These are phyloP conservation scores for Falco concolor DNA, from an alignment of 2,797 vertebrate genomes.

Conservation along the genomic window DNA sequence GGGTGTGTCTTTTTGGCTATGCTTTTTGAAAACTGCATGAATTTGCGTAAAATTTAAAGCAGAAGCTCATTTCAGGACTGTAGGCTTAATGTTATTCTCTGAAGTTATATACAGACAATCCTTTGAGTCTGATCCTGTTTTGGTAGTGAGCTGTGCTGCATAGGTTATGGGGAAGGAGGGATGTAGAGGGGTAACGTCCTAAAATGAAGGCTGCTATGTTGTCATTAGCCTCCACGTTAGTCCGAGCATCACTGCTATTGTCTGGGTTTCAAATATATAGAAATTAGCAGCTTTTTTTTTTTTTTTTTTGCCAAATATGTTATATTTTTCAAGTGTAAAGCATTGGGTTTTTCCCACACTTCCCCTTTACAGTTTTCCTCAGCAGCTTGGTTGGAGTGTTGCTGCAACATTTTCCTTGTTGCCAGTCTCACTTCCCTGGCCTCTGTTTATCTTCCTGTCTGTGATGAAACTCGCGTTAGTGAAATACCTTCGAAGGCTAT, in stretches of 20 bases:
- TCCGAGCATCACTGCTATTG: neutral
- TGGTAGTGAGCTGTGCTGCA: neutral
- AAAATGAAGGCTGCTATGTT: neutral
- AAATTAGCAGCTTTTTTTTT: neutral
- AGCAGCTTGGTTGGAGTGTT: neutral
- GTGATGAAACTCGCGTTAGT: neutral
- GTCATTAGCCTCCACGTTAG: neutral
- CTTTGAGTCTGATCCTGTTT: neutral
- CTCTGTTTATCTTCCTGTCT: neutral
- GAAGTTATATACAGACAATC: neutral
- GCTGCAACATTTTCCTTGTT: neutral
- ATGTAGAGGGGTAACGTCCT: neutral
- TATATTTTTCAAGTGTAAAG: neutral
- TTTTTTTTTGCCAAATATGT: neutral
- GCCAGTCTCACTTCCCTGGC: neutral
- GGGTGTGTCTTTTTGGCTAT: rapidly evolving
- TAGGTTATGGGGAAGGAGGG: rapidly evolving
- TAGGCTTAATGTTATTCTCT: neutral
- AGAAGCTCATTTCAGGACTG: neutral
- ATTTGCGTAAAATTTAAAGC: neutral
- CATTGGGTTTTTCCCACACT: neutral
- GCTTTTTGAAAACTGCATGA: neutral
- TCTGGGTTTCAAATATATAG: neutral
- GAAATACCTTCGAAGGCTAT: neutral
- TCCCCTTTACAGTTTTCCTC: neutral